Conservation (phyloP, 2,888 invertebrate genomes). For the Rosalia funebris region DNA sequence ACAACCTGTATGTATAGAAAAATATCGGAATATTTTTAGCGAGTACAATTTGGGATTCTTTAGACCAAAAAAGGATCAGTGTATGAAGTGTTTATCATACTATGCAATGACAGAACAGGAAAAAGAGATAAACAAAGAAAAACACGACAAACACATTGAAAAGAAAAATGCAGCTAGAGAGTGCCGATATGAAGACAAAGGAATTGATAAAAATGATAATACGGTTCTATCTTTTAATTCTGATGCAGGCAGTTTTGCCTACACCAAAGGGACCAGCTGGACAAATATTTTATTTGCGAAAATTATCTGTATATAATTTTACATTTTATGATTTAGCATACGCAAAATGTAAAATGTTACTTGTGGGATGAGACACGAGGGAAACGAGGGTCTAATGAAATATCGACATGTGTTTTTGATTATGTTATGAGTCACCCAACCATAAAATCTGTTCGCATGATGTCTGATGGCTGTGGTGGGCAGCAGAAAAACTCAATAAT, state of each 20-base stretch:
- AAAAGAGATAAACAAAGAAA: constrained; percentile 10
- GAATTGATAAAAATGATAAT: constrained; percentile 8
- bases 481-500: background rate
- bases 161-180: constrained; percentile 19
- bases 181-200: constrained; percentile 9
- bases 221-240: constrained; percentile 16
- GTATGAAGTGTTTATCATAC: constrained; percentile 17
- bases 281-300: constrained; percentile 20
- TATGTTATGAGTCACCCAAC: constrained; percentile 18
- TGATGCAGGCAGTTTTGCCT: too few species aligned
- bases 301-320: constrained; percentile 18
- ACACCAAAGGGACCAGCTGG: constrained; percentile 17
- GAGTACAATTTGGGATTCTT: constrained; percentile 9
- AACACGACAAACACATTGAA: constrained; percentile 2
- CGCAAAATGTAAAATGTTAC: constrained; percentile 2
- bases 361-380: constrained; percentile 7
- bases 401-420: background rate
- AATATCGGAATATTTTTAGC: constrained; percentile 1
- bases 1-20: constrained; percentile 37
- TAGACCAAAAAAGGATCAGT: constrained; percentile 5
- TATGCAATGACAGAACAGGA: constrained; percentile 10
- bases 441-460: background rate
- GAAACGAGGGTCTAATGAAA: background rate
- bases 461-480: background rate
- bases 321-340: constrained; percentile 17